Evolutionary conservation across 2,888 invertebrate genomes (phyloP).

Genomic region (Mimumesa dahlbomi): DNA sequence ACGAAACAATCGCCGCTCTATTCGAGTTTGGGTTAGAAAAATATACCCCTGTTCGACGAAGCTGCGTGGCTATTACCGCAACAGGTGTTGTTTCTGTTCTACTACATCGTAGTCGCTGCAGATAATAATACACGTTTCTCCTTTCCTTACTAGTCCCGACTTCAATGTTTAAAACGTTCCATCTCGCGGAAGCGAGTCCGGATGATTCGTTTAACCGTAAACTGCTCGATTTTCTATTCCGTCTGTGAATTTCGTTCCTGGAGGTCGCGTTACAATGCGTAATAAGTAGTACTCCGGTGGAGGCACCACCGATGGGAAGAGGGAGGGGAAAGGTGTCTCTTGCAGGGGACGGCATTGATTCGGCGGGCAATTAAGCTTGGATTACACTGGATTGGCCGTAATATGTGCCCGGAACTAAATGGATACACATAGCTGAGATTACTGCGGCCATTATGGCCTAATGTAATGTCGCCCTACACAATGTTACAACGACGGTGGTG

Average conservation of each 20-base stretch:
- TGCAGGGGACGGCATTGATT: conserved; percentile 73
- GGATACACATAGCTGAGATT: conserved; percentile 79
- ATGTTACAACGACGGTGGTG: conserved; percentile 65
- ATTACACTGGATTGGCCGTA: conserved; percentile 72
- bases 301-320: conserved; percentile 25
- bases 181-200: too few species aligned
- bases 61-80: conserved; percentile 39
- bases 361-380: conserved; percentile 75
- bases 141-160: too few species aligned
- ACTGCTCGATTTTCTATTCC: too few species aligned
- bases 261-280: too few species aligned
- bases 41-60: too few species aligned
- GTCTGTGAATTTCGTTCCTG: too few species aligned
- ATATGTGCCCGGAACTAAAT: conserved; percentile 73
- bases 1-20: too few species aligned
- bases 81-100: conserved; percentile 42
- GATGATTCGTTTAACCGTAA: too few species aligned
- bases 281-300: conserved; percentile 52
- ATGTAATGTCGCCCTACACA: conserved; percentile 69
- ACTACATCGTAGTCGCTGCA: too few species aligned
- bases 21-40: too few species aligned
- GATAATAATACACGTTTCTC: too few species aligned
- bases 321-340: conserved; percentile 32
- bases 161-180: too few species aligned
- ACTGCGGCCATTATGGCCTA: conserved; percentile 73